These are phyloP conservation scores for Saturnia japonica DNA, from an alignment of 2,888 invertebrate species.

Conservation along the genomic window DNA sequence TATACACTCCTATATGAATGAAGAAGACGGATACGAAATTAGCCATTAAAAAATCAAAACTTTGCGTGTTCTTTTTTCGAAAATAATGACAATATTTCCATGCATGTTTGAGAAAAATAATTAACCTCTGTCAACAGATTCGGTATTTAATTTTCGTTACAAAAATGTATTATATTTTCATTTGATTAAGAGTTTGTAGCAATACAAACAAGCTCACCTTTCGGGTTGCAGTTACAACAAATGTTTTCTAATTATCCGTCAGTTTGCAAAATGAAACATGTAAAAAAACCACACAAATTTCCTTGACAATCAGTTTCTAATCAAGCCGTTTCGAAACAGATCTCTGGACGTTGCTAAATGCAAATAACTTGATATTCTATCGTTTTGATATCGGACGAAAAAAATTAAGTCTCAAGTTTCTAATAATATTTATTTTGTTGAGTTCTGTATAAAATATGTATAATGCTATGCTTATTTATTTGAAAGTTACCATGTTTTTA, in stretches of 20 bases:
- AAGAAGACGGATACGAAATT: no score
- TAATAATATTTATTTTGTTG: not conserved
- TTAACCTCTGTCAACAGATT: not conserved
- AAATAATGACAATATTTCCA: no score
- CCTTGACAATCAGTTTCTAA: conserved; percentile 48
- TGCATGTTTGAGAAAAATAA: no score
- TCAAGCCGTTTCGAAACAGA: conserved; percentile 40
- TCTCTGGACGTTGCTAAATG: conserved; percentile 40
- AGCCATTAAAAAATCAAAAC: no score
- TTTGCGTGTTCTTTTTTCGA: no score
- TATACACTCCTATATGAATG: no score
- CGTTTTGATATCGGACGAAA: conserved; percentile 5
- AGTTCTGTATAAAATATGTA: conserved; percentile 9
- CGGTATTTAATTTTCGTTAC: not conserved
- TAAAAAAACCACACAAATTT: conserved; percentile 38
- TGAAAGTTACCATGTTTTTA: no score
- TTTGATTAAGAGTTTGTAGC: not conserved
- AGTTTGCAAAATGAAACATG: conserved; percentile 34
- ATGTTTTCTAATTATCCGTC: conserved; percentile 18
- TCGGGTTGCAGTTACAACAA: conserved; percentile 18
- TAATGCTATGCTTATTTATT: no score
- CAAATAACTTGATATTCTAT: conserved; percentile 31
- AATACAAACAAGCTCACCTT: conserved; percentile 16
- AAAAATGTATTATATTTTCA: not conserved
- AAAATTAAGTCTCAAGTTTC: not conserved